Conservation (phyloP, 2,113 vertebrate genomes). For the Podilymbus podiceps region DNA sequence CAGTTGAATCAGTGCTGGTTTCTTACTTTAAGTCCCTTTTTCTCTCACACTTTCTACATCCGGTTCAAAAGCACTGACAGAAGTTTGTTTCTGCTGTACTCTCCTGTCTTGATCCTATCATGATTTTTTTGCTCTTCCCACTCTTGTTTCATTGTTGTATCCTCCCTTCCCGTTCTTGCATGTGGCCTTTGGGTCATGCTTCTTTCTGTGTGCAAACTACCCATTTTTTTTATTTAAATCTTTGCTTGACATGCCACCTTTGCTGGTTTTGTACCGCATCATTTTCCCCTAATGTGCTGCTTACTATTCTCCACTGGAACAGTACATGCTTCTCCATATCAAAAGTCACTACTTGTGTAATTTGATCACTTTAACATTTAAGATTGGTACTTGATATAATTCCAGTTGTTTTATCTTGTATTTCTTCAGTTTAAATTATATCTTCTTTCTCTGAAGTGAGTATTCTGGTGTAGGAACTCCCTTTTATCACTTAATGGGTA, state of each 20-base stretch:
- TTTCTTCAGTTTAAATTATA: background rate
- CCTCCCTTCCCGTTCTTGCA: background rate
- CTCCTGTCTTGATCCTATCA: background rate
- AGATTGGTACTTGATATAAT: background rate
- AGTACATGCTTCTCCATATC: background rate
- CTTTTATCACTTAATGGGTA: background rate
- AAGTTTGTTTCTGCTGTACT: background rate
- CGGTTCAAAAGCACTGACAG: background rate
- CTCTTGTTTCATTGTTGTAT: background rate
- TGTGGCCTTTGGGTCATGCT: background rate
- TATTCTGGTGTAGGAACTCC: background rate
- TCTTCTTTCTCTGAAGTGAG: background rate
- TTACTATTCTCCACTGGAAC: background rate
- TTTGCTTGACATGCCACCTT: background rate
- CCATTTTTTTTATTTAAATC: background rate
- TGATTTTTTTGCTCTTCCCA: background rate
- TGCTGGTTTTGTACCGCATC: background rate
- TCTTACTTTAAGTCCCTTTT: background rate
- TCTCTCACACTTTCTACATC: background rate
- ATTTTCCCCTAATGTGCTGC: background rate
- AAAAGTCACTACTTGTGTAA: background rate
- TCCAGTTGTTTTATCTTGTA: background rate
- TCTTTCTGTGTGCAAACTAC: background rate
- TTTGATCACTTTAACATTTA: background rate
- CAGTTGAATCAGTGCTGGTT: background rate